Evolutionary conservation across 2,113 vertebrate species (phyloP).

Genomic region (Oenanthe oenanthe): DNA sequence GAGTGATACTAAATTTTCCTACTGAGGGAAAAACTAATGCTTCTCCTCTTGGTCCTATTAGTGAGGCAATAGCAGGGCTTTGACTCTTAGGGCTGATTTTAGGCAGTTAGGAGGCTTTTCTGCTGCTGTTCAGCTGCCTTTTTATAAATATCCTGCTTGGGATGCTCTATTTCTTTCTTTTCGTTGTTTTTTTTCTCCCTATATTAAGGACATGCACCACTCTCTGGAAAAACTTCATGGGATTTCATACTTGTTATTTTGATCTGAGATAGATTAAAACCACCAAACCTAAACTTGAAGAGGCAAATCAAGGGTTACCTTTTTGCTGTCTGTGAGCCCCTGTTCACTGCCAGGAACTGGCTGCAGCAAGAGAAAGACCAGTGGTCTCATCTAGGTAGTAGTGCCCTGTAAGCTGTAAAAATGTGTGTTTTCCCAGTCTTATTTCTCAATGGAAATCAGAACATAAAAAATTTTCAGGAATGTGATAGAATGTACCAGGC

Average conservation of each 20-base stretch:
- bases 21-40: not conserved
- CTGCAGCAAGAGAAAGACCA: not conserved
- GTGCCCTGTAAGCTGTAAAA: not conserved
- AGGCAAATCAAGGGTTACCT: not conserved
- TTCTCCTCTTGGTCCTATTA: not conserved
- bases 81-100: not conserved
- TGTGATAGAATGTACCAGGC: not conserved
- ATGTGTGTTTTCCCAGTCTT: fast-evolving
- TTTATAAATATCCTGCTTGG: not conserved
- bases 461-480: fast-evolving
- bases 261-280: not conserved
- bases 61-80: not conserved
- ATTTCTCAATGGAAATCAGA: not conserved
- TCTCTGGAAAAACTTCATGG: not conserved
- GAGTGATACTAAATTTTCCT: not conserved
- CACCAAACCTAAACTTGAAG: not conserved
- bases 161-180: not conserved
- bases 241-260: not conserved
- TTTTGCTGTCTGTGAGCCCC: not conserved
- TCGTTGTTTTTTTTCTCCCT: fast-evolving
- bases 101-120: not conserved
- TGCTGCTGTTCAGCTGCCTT: not conserved
- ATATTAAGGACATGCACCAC: not conserved
- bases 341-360: fast-evolving
- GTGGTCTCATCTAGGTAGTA: not conserved